These are phyloP conservation scores for Silvanus unidentatus DNA, from an alignment of 2,888 invertebrate genomes.

Conservation along the genomic window DNA sequence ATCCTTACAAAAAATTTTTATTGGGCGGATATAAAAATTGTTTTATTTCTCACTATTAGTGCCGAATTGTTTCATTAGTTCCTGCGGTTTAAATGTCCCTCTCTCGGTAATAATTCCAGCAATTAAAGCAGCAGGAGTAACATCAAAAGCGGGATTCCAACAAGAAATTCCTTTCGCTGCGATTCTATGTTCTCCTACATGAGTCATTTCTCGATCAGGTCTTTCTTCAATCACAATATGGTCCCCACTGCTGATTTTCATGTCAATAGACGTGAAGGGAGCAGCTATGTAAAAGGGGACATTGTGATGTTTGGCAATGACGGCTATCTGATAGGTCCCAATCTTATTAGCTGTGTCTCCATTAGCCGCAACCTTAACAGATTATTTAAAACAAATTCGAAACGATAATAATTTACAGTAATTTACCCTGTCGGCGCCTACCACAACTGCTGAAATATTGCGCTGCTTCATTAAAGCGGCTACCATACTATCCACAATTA, in stretches of 20 bases:
- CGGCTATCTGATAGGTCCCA: slow-evolving; percentile 93
- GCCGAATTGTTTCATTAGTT: slow-evolving; percentile 36
- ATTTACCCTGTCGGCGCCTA: slow-evolving; percentile 92
- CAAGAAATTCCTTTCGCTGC: slow-evolving; percentile 86
- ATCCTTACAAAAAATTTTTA: too few relatives aligned
- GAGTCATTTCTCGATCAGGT: slow-evolving; percentile 86
- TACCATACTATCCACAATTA: slow-evolving; percentile 94
- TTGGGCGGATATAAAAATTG: too few relatives aligned
- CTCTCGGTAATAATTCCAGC: slow-evolving; percentile 91
- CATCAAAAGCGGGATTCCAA: slow-evolving; percentile 99
- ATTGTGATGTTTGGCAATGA: slow-evolving; percentile 81
- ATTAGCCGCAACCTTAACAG: slow-evolving; percentile 85
- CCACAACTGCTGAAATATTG: slow-evolving; percentile 86
- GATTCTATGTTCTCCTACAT: slow-evolving; percentile 77
- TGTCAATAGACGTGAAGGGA: slow-evolving; percentile 87
- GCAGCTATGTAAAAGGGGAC: slow-evolving; percentile 96
- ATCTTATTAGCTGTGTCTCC: slow-evolving; percentile 99
- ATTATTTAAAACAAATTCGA: too few relatives aligned
- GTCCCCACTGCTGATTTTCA: slow-evolving; percentile 68
- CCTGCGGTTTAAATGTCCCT: slow-evolving; percentile 71
- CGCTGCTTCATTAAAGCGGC: slow-evolving; percentile 81
- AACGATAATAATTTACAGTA: too few relatives aligned
- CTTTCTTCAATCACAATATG: slow-evolving; percentile 92
- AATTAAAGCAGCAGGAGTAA: slow-evolving; percentile 89
- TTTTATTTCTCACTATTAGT: not conserved